Conservation (phyloP, 1,140 invertebrate species). For the Lordiphosa stackelbergi region DNA sequence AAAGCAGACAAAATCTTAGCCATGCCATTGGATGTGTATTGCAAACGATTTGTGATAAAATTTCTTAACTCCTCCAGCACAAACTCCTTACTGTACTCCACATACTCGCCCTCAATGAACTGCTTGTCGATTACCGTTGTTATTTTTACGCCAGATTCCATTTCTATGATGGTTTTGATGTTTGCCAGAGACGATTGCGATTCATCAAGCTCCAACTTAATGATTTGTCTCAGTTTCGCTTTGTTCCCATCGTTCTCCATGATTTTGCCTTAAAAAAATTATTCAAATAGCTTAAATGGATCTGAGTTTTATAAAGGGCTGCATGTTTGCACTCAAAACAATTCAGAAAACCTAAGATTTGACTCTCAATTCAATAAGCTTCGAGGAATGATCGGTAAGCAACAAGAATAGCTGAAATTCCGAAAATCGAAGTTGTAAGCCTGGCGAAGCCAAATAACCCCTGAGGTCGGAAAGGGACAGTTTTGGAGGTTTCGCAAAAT, state of each 20-base stretch:
- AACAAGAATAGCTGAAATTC: too few species aligned
- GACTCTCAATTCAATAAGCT: too few species aligned
- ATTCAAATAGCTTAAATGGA: too few species aligned
- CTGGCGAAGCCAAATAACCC: too few species aligned
- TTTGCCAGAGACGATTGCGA: neutral
- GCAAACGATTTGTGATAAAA: neutral
- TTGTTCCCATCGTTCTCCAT: constrained; percentile 6
- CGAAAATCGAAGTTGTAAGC: too few species aligned
- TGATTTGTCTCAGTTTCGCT: neutral
- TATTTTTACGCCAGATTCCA: neutral
- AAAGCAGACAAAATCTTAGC: neutral
- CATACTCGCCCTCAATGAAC: constrained; percentile 5
- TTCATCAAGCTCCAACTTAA: neutral
- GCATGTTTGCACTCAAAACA: too few species aligned
- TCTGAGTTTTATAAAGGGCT: too few species aligned
- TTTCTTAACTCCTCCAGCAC: neutral
- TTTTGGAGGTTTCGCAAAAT: too few species aligned
- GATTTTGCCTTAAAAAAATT: constrained; percentile 2
- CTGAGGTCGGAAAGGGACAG: too few species aligned
- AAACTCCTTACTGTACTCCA: neutral
- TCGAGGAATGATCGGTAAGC: too few species aligned
- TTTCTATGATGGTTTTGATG: neutral
- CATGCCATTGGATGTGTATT: neutral
- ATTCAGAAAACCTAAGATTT: too few species aligned
- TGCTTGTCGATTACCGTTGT: neutral